Conservation (phyloP, 2,113 vertebrate genomes). For the Scartelaos histophorus region DNA sequence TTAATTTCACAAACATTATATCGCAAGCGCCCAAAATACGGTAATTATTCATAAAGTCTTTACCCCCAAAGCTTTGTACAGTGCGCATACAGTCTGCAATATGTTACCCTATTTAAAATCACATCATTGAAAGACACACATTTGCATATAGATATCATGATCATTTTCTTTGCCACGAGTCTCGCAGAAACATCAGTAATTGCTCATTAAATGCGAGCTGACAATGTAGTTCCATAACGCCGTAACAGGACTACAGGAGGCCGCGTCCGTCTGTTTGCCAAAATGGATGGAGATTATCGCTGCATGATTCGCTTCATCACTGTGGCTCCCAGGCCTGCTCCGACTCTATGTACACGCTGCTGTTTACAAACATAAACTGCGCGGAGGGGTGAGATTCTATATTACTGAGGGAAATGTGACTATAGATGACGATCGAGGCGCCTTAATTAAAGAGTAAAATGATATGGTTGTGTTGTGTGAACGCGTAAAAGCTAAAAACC, state of each 20-base stretch:
- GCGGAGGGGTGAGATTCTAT: background rate
- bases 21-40: background rate
- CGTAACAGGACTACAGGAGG: conserved; percentile 51
- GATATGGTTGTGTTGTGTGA: conserved; percentile 5
- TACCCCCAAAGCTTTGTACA: background rate
- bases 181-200: conserved; percentile 20
- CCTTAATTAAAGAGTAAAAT: conserved; percentile 26
- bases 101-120: background rate
- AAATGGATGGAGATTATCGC: conserved; percentile 46
- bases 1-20: background rate
- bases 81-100: background rate
- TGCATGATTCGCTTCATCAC: conserved; percentile 45
- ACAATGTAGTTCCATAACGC: conserved; percentile 40
- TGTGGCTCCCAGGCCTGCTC: conserved; percentile 30
- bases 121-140: background rate
- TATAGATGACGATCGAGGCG: background rate
- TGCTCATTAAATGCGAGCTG: conserved; percentile 32
- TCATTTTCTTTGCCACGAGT: conserved; percentile 2
- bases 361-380: conserved; percentile 23
- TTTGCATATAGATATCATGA: background rate
- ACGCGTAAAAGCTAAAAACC: background rate
- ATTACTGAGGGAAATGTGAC: conserved; percentile 6
- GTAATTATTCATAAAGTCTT: background rate
- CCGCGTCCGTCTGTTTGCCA: conserved; percentile 55
- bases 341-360: conserved; percentile 36